A percentile compares a stretch with the other conserved stretches of the same genome.
phyloP scores from a whole-genome alignment of 2,888 invertebrate genomes.

The Alentia gelatinosa region DNA sequence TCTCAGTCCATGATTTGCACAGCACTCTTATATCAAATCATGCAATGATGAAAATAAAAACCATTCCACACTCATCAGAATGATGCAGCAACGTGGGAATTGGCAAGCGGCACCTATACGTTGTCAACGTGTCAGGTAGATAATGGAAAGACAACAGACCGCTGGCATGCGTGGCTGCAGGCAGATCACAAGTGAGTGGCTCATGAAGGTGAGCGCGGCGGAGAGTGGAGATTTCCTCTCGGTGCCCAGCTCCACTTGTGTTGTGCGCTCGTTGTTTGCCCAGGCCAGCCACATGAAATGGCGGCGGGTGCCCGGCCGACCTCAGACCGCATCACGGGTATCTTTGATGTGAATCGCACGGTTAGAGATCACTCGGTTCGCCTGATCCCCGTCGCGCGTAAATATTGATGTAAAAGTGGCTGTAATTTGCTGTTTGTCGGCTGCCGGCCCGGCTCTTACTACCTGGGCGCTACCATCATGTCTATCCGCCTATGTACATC shows the following conservation, averaged over 20 bases:
- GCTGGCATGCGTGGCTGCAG: no score
- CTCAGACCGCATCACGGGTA: background rate
- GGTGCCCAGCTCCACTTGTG: background rate
- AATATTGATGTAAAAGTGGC: background rate
- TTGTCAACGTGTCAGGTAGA: background rate
- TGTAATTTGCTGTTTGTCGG: background rate
- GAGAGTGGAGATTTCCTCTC: background rate
- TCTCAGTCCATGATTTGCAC: no score
- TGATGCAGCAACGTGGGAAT: no score
- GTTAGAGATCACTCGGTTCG: background rate
- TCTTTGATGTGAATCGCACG: background rate
- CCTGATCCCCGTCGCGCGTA: background rate
- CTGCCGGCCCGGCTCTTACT: background rate
- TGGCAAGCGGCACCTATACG: background rate
- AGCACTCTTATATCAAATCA: no score
- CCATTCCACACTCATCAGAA: no score
- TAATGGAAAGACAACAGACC: background rate
- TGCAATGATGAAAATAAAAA: no score
- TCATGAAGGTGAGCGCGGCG: background rate
- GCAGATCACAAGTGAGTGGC: background rate
- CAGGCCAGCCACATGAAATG: background rate
- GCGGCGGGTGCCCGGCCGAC: background rate
- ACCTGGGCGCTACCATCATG: background rate
- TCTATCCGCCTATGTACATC: no score
- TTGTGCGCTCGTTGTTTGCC: background rate